These are phyloP conservation scores for Ploceus nigricollis DNA, from an alignment of 2,113 vertebrate genomes.

Conservation along the genomic window DNA sequence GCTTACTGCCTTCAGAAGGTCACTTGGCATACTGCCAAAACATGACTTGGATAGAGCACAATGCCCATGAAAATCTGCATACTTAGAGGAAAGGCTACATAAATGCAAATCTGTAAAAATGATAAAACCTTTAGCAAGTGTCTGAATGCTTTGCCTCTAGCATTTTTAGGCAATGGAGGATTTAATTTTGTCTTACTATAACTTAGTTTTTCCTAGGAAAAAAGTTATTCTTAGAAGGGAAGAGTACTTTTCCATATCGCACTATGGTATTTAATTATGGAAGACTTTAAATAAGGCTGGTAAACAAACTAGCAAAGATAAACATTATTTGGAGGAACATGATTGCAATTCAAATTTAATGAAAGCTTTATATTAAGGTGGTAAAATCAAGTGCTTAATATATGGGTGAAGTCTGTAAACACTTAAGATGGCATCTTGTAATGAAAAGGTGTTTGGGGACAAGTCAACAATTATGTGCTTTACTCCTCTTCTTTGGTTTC, in stretches of 20 bases:
- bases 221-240: neutral
- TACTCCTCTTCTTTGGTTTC: constrained; percentile 47
- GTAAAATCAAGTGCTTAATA: neutral
- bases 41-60: neutral
- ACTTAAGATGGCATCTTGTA: neutral
- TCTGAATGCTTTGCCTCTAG: neutral
- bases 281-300: neutral
- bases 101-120: neutral
- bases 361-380: neutral
- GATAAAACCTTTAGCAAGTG: neutral
- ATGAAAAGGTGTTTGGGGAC: neutral
- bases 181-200: neutral
- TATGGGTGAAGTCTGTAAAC: neutral
- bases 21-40: neutral
- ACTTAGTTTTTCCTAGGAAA: neutral
- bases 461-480: neutral
- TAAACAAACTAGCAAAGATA: neutral
- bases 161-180: neutral
- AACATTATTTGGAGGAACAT: neutral
- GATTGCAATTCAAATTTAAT: neutral
- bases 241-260: neutral
- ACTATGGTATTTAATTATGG: neutral
- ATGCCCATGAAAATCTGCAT: neutral
- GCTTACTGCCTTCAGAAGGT: neutral
- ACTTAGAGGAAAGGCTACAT: neutral